Percentiles rank a stretch among this genome's conserved stretches.
phyloP scores from a whole-genome alignment of 2,113 vertebrate species.

The Sinocyclocheilus rhinocerous region DNA sequence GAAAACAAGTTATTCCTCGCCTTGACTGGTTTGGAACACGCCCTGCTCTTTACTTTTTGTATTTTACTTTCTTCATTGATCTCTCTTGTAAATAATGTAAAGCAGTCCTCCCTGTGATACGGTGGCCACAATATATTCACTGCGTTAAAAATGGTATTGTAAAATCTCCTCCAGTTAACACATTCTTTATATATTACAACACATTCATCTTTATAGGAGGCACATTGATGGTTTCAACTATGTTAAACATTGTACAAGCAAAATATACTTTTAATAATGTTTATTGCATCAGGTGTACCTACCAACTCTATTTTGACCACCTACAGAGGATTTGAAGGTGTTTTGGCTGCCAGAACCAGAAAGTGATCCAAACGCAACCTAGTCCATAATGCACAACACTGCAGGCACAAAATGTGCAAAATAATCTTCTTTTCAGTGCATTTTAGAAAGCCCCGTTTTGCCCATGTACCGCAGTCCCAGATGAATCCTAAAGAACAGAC shows the following conservation, averaged over 20 bases:
- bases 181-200: neutral
- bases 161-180: too few species aligned
- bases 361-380: neutral
- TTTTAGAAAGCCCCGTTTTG: neutral
- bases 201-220: neutral
- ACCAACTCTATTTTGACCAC: neutral
- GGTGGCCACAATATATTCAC: too few species aligned
- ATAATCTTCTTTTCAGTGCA: neutral
- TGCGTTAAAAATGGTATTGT: too few species aligned
- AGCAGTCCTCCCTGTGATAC: too few species aligned
- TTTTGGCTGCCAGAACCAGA: too few species aligned
- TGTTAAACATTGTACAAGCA: neutral
- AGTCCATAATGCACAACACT: neutral
- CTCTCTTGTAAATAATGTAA: too few species aligned
- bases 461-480: slow-evolving; percentile 6
- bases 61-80: too few species aligned
- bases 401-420: neutral
- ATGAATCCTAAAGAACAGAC: slow-evolving; percentile 9
- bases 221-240: neutral
- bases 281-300: neutral
- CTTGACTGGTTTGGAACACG: too few species aligned
- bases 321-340: neutral
- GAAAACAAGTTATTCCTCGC: too few species aligned
- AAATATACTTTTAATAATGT: neutral
- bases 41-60: too few species aligned